These are phyloP conservation scores for Orchestia grillus DNA, from an alignment of 1,140 invertebrate species.

Conservation along the genomic window DNA sequence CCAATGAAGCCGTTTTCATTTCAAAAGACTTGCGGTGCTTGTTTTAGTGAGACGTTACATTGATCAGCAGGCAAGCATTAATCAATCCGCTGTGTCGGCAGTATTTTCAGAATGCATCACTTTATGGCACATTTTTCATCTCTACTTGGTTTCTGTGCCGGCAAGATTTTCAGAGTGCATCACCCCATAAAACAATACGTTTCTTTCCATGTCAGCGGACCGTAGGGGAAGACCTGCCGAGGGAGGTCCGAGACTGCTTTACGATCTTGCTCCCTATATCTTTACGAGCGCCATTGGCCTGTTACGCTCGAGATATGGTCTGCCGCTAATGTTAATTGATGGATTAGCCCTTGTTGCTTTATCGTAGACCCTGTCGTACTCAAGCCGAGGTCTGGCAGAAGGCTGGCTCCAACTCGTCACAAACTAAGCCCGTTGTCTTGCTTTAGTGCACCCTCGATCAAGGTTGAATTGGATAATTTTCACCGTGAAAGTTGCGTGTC, in stretches of 20 bases:
- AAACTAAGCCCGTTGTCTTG: not conserved
- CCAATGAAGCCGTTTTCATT: not conserved
- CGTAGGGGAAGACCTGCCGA: not conserved
- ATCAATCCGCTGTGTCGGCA: not conserved
- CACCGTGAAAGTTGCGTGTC: not conserved
- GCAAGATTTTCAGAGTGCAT: not conserved
- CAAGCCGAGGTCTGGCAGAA: not conserved
- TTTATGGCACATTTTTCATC: not conserved
- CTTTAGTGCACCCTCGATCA: not conserved
- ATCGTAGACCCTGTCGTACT: conserved; percentile 3
- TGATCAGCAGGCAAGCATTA: not conserved
- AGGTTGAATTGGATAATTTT: not conserved
- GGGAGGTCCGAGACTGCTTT: conserved; percentile 15
- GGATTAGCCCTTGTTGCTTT: conserved; percentile 47
- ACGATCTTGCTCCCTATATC: conserved; percentile 55
- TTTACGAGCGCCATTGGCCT: conserved; percentile 43
- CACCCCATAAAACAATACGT: conserved; percentile 7
- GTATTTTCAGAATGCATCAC: not conserved
- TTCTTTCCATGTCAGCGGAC: not conserved
- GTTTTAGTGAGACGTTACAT: not conserved
- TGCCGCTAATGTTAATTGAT: conserved; percentile 54
- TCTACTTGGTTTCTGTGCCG: not conserved
- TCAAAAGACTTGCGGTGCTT: not conserved
- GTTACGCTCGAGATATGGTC: conserved; percentile 52
- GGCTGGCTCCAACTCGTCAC: not conserved